Conservation (phyloP, 2,888 invertebrate genomes). For the Mimumesa dahlbomi region DNA sequence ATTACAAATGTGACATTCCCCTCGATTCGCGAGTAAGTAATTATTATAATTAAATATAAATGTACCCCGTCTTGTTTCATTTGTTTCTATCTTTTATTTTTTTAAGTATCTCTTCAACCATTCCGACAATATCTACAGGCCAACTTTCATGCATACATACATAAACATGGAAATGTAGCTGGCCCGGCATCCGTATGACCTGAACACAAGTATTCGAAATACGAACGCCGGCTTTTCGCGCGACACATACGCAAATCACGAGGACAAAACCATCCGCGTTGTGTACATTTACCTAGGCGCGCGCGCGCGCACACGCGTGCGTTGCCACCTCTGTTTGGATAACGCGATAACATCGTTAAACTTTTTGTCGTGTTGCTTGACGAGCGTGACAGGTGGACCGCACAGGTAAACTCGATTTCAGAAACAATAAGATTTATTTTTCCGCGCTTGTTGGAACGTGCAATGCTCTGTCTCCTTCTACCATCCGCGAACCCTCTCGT, state of each 20-base stretch:
- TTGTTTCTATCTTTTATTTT: too few species aligned
- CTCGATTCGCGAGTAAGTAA: too few species aligned
- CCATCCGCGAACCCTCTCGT: background rate
- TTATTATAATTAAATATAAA: too few species aligned
- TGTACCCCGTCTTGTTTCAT: too few species aligned
- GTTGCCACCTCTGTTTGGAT: conserved; percentile 58
- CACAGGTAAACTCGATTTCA: conserved; percentile 63
- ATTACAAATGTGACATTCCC: too few species aligned
- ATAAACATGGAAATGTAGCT: too few species aligned
- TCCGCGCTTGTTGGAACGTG: conserved; percentile 46
- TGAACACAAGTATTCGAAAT: conserved; percentile 15
- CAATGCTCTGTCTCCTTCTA: conserved; percentile 17
- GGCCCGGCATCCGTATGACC: conserved; percentile 18
- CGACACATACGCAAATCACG: conserved; percentile 42
- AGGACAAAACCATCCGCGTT: conserved; percentile 33
- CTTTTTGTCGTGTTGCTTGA: conserved; percentile 61
- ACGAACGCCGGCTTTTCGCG: conserved; percentile 8
- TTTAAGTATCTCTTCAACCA: conserved; percentile 20
- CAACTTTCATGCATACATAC: conserved; percentile 39
- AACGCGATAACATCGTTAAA: conserved; percentile 66
- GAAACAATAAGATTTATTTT: conserved; percentile 67
- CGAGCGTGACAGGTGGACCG: conserved; percentile 58
- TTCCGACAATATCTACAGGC: conserved; percentile 3
- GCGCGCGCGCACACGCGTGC: conserved; percentile 31
- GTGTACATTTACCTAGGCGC: conserved; percentile 42